These are phyloP conservation scores for Cassiopea xamachana DNA, from an alignment of 30 jellyfish, hydroid and myxozoan species.

Conservation along the genomic window DNA sequence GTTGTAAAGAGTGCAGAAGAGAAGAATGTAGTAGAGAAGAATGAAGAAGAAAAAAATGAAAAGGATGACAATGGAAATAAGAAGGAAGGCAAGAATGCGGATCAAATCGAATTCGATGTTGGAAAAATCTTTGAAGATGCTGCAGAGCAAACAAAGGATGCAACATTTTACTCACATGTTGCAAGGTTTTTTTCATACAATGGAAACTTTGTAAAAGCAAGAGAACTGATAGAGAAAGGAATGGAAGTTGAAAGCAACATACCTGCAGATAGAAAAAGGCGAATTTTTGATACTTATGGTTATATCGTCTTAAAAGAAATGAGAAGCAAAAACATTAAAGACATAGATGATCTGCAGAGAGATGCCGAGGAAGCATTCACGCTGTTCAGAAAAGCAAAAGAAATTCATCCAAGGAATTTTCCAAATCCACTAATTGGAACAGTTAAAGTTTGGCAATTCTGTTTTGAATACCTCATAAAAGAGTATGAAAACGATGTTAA, in stretches of 20 bases:
- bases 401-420: conserved; percentile 47
- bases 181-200: conserved; percentile 51
- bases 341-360: conserved; percentile 17
- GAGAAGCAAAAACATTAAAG: conserved; percentile 10
- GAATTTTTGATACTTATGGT: conserved; percentile 36
- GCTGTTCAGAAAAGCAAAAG: conserved; percentile 44
- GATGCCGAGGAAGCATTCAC: conserved; percentile 42
- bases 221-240: conserved; percentile 53
- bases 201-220: conserved; percentile 41
- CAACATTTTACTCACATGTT: conserved; percentile 42
- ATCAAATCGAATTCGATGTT: background rate
- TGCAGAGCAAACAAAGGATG: conserved; percentile 61
- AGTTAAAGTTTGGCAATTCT: conserved; percentile 65
- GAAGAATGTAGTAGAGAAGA: too few relatives aligned
- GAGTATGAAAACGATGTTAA: conserved; percentile 18
- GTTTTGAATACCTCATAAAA: conserved; percentile 51
- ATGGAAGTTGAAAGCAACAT: conserved; percentile 26
- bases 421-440: conserved; percentile 69
- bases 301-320: conserved; percentile 42
- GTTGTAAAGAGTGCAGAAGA: too few relatives aligned
- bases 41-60: too few relatives aligned
- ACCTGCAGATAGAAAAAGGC: conserved; percentile 39
- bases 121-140: conserved; percentile 46
- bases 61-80: too few relatives aligned
- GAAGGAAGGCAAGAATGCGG: background rate